Base-by-base conservation (phyloP, 2,888 invertebrate species). In the Pandemis corylana region DNA sequence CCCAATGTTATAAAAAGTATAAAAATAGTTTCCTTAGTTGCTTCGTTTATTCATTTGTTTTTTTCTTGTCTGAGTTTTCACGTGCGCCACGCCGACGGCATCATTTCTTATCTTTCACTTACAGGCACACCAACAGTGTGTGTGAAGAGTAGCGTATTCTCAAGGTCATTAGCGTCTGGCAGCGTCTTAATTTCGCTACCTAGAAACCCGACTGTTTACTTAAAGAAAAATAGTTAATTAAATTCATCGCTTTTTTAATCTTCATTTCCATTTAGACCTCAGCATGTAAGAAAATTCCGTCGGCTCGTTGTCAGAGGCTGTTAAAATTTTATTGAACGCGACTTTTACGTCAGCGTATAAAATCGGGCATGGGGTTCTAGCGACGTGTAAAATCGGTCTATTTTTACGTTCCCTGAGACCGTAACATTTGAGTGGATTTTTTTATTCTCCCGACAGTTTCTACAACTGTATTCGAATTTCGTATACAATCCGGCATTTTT, bases 341-440 rank as follows among this genome's bases (percentile, higher is more conserved):
- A 78, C 83, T 90, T 92, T 93, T 92, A 93, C 85, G 89, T 78
- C 79, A 79, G 79, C 85, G 82, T 88, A 92, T 91, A 92, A 92
- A 90, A 90, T 88, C 85, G 84, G 82, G 84, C 88, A 85, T 85
- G 83, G 76, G 87, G 84, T 86, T 83, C 86, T 87, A 85, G 87
- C 80, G 87, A 92, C 89, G 91, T 92, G 93, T 90, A 88, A 91
- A 92, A 91, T 90, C 86, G 86, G 87, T 89, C 89, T 89, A 90
- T 90, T 93, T 92, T 94, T 92, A 90, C 88, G 87, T 87, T 84
- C 83, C 84, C 81, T 81, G 83, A 81, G 81, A 87, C 88, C 86
- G 89, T 93, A 90, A 91, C 86, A 85, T 86, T 84, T 84, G 83
- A 89, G 87, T 90, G 86, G 88, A 85, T 87, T 90, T 92, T 85